phyloP scores from a whole-genome alignment of 2,888 invertebrate genomes.

The Tiliacea citrago region DNA sequence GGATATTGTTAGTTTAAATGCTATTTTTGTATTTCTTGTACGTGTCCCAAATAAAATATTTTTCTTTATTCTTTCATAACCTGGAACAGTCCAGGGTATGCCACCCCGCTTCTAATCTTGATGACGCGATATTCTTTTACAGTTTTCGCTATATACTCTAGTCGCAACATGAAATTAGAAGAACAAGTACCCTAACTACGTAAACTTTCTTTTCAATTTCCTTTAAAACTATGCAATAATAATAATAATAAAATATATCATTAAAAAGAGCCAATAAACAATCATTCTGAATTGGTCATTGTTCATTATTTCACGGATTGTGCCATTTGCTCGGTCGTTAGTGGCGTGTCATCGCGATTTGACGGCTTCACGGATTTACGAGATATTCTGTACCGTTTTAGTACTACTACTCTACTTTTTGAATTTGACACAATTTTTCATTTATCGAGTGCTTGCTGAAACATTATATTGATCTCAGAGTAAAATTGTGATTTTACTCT shows the following conservation, averaged over 20 bases:
- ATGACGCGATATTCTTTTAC: background rate
- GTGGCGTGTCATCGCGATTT: slow-evolving; percentile 56
- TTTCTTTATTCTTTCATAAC: no score
- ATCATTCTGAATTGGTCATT: slow-evolving; percentile 15
- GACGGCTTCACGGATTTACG: slow-evolving; percentile 28
- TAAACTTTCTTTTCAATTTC: slow-evolving; percentile 3
- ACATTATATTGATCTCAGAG: background rate
- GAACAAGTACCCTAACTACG: background rate
- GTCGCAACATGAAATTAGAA: background rate
- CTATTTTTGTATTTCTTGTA: no score
- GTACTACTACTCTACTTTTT: slow-evolving; percentile 60
- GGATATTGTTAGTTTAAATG: no score
- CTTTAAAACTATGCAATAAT: background rate
- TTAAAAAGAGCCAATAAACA: slow-evolving; percentile 34
- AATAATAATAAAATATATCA: slow-evolving; percentile 15
- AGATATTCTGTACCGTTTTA: slow-evolving; percentile 60
- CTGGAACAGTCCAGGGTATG: background rate
- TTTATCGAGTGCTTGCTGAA: background rate
- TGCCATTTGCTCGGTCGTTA: slow-evolving; percentile 39
- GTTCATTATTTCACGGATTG: slow-evolving; percentile 44
- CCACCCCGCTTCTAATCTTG: no score
- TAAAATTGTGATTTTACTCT: no score
- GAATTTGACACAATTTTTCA: slow-evolving; percentile 38
- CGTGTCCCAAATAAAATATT: no score
- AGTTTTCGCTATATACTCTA: background rate